Conservation (phyloP, 53 echinoderm and acorn worm genomes). For the Antedon mediterranea region DNA sequence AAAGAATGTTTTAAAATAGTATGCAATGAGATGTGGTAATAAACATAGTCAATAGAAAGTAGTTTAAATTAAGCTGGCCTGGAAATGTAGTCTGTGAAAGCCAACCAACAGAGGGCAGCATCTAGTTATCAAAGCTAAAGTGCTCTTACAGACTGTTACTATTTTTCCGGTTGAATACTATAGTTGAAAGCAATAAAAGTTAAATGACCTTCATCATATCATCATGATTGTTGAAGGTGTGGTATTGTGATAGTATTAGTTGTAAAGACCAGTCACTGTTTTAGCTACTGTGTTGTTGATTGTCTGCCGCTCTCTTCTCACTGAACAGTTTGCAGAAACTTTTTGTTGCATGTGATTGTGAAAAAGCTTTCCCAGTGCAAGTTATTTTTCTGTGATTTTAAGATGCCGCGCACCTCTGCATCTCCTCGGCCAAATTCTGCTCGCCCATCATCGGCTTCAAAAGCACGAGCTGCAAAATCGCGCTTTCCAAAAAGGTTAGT, state of each 20-base stretch:
- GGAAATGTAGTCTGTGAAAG: neutral
- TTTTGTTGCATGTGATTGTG: neutral
- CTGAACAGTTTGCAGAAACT: neutral
- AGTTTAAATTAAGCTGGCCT: neutral
- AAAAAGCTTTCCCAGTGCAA: neutral
- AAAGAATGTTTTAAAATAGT: no score
- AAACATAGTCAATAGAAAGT: no score
- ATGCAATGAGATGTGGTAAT: no score
- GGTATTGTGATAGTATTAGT: neutral
- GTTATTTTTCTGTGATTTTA: neutral
- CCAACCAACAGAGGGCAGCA: neutral
- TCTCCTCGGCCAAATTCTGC: neutral
- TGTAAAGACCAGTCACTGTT: neutral
- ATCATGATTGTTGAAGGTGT: neutral
- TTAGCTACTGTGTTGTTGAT: neutral
- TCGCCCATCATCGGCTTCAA: neutral
- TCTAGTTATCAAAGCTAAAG: neutral
- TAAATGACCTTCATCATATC: neutral
- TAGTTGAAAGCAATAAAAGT: neutral
- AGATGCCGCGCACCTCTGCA: neutral
- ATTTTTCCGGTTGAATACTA: neutral
- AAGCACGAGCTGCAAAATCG: neutral
- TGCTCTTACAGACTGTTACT: neutral
- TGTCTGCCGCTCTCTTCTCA: neutral
- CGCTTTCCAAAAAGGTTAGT: constrained; percentile 1